Evolutionary conservation across 1,140 invertebrate species (phyloP).

Genomic region (Druon quercuslanigerum): DNA sequence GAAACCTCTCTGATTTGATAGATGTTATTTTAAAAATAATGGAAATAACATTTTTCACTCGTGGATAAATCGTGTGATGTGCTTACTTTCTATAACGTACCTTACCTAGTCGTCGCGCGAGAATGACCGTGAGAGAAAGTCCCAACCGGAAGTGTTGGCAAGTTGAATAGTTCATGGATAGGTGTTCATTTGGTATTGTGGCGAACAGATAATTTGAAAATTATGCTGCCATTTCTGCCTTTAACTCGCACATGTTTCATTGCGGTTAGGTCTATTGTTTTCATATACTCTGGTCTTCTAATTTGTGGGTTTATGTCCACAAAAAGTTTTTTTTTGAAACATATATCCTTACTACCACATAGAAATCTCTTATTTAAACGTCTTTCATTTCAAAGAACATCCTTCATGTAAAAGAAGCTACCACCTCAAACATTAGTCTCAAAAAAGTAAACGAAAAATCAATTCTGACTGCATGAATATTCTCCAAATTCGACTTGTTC

Average conservation of each 20-base stretch:
- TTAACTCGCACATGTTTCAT: background rate
- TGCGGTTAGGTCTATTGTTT: background rate
- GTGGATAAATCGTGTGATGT: constrained; percentile 34
- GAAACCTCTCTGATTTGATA: background rate
- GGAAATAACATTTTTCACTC: constrained; percentile 24
- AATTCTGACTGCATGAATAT: no score
- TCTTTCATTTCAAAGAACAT: no score
- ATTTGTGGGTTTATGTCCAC: background rate
- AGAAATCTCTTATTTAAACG: no score
- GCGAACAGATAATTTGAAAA: constrained; percentile 32
- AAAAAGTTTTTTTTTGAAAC: background rate
- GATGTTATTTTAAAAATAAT: background rate
- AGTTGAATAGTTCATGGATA: constrained; percentile 29
- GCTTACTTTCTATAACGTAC: constrained; percentile 62
- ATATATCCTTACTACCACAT: no score
- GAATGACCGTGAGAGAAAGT: constrained; percentile 66
- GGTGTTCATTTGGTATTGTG: constrained; percentile 6
- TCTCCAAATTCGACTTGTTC: no score
- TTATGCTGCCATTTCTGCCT: background rate
- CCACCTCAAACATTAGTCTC: no score
- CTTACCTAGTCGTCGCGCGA: constrained; percentile 55
- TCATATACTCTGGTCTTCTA: background rate
- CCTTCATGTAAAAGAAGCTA: no score
- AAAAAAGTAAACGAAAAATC: no score
- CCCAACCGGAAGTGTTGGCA: constrained; percentile 50